Conservation (phyloP, 2,113 vertebrate species). For the Suricata suricatta region DNA sequence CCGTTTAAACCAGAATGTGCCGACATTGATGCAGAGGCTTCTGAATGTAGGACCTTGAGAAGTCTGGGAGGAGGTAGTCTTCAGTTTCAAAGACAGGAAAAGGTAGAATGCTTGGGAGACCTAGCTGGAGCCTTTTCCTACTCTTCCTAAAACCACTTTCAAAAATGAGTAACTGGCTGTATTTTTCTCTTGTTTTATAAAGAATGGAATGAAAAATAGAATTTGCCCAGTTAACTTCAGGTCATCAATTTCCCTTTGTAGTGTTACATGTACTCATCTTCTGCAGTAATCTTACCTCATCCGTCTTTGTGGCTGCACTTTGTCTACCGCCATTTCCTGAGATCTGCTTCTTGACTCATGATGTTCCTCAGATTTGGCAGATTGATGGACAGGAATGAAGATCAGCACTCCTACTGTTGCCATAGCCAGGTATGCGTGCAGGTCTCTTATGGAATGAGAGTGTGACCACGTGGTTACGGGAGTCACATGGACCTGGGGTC, state of each 20-base stretch:
- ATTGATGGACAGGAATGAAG: neutral
- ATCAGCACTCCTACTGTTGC: no score
- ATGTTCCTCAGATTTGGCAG: neutral
- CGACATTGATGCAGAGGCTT: no score
- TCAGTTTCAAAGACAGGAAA: neutral
- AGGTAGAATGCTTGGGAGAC: neutral
- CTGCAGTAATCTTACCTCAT: neutral
- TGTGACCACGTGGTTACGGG: rapidly evolving
- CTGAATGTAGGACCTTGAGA: neutral
- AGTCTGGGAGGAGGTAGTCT: neutral
- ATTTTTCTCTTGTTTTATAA: neutral
- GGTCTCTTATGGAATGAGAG: neutral
- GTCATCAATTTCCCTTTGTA: neutral
- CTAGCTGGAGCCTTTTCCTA: neutral
- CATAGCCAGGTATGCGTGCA: rapidly evolving
- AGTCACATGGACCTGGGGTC: neutral
- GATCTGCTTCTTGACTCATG: neutral
- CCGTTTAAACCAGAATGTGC: neutral
- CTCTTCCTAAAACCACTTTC: neutral
- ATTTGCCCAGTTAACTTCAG: neutral
- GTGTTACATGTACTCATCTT: neutral
- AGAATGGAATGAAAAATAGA: neutral
- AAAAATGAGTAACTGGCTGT: neutral
- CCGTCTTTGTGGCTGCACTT: neutral
- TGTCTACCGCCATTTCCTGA: neutral